phyloP scores from a whole-genome alignment of 1,140 invertebrate genomes.

The Lithobius niger region DNA sequence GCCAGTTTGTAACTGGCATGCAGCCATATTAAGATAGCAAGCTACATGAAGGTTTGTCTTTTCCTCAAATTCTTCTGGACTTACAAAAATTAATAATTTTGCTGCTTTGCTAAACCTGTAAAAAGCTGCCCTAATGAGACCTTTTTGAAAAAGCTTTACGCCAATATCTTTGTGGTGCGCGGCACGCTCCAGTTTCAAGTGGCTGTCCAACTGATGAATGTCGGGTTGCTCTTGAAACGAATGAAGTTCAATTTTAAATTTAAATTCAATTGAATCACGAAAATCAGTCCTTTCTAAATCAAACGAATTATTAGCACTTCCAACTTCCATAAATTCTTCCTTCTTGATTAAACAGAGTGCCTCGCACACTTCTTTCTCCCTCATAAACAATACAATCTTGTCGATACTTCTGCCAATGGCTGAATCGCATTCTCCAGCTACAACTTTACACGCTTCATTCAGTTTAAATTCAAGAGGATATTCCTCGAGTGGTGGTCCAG shows the following conservation, averaged over 20 bases:
- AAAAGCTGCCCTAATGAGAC: conserved; percentile 36
- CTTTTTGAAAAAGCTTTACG: conserved; percentile 30
- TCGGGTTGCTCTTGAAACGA: conserved; percentile 16
- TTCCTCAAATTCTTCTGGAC: neutral
- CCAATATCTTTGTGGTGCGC: conserved; percentile 28
- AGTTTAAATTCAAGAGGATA: conserved; percentile 9
- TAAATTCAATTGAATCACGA: neutral
- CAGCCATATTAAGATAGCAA: conserved; percentile 16
- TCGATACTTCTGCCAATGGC: neutral
- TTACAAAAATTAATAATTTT: conserved; percentile 44
- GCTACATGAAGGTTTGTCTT: neutral
- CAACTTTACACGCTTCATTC: conserved; percentile 12
- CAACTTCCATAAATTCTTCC: neutral
- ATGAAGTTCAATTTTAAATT: conserved; percentile 12
- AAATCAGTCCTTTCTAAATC: neutral
- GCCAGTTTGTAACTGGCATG: conserved; percentile 6
- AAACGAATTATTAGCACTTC: too few species aligned
- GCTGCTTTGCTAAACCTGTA: conserved; percentile 45
- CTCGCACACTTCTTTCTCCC: conserved; percentile 9
- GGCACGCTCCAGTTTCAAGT: conserved; percentile 31
- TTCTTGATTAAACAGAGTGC: neutral
- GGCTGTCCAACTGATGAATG: conserved; percentile 18
- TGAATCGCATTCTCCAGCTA: conserved; percentile 12
- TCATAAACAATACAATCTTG: neutral
- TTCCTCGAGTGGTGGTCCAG: conserved; percentile 13